Evolutionary conservation across 1,140 invertebrate species (phyloP).

Genomic region (Euura lappo): DNA sequence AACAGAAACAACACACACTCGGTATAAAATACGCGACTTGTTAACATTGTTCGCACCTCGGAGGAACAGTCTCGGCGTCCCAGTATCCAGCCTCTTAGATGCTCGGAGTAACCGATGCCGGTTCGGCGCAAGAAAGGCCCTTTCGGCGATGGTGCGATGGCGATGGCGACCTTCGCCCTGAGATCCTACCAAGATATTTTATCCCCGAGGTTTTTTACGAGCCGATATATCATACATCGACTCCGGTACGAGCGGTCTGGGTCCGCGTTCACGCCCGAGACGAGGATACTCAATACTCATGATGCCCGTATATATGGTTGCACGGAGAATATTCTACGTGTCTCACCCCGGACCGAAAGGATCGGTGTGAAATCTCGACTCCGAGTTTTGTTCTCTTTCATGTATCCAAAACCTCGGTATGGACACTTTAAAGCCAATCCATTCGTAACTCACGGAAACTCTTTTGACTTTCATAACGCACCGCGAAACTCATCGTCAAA

Average conservation of each 20-base stretch:
- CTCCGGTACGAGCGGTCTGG: conserved; percentile 16
- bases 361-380: conserved; percentile 1
- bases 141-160: conserved; percentile 57
- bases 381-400: not conserved
- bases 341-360: not conserved
- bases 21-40: conserved; percentile 59
- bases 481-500: conserved; percentile 17
- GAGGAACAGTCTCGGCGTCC: conserved; percentile 28
- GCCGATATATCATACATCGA: conserved; percentile 62
- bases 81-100: conserved; percentile 29
- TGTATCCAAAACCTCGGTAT: not conserved
- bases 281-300: not conserved
- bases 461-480: conserved; percentile 12
- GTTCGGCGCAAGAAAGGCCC: conserved; percentile 21
- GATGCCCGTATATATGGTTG: not conserved
- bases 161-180: conserved; percentile 56
- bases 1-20: conserved; percentile 21
- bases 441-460: conserved; percentile 23
- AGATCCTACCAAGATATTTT: conserved; percentile 59
- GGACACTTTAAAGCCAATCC: not conserved
- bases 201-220: conserved; percentile 60
- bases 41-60: conserved; percentile 61
- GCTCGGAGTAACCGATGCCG: conserved; percentile 21
- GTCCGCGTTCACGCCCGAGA: conserved; percentile 1
- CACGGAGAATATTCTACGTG: not conserved